These are phyloP conservation scores for Enteromius paludinosus DNA, from an alignment of 2,797 vertebrate species.

Conservation along the genomic window DNA sequence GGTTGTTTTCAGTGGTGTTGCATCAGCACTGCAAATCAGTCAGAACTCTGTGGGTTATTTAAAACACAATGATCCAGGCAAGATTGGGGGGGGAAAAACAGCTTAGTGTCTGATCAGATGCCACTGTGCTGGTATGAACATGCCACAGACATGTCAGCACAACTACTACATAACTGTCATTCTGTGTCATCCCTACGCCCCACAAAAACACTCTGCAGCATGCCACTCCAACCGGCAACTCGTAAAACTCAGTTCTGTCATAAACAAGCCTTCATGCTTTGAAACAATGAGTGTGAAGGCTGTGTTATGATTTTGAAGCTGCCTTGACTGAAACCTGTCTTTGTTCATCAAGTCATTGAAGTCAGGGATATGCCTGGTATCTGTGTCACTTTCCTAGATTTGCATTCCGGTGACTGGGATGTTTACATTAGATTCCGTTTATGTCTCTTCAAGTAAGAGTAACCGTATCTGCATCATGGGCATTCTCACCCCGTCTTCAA, in stretches of 20 bases:
- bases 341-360: slow-evolving; percentile 31
- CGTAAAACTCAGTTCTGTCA: background rate
- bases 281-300: background rate
- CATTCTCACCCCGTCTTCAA: slow-evolving; percentile 59
- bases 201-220: slow-evolving; percentile 36
- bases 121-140: slow-evolving; percentile 44
- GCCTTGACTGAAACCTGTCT: slow-evolving; percentile 27
- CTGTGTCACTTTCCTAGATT: slow-evolving; percentile 50
- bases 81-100: slow-evolving; percentile 50
- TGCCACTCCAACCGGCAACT: slow-evolving; percentile 6
- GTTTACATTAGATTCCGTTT: slow-evolving; percentile 66
- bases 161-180: slow-evolving; percentile 44
- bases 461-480: slow-evolving; percentile 64
- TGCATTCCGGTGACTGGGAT: slow-evolving; percentile 58
- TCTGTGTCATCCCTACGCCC: slow-evolving; percentile 38
- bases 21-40: slow-evolving; percentile 32
- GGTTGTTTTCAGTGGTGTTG: slow-evolving; percentile 13
- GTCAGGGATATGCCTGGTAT: slow-evolving; percentile 26
- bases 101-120: slow-evolving; percentile 42
- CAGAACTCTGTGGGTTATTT: slow-evolving; percentile 54
- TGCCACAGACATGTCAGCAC: slow-evolving; percentile 53
- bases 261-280: slow-evolving; percentile 8
- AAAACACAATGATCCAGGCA: slow-evolving; percentile 42
- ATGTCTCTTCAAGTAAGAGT: slow-evolving; percentile 60
- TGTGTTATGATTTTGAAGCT: slow-evolving; percentile 9